Base-by-base conservation (phyloP, 2,888 invertebrate species). In the Brachyopa scutellaris region DNA sequence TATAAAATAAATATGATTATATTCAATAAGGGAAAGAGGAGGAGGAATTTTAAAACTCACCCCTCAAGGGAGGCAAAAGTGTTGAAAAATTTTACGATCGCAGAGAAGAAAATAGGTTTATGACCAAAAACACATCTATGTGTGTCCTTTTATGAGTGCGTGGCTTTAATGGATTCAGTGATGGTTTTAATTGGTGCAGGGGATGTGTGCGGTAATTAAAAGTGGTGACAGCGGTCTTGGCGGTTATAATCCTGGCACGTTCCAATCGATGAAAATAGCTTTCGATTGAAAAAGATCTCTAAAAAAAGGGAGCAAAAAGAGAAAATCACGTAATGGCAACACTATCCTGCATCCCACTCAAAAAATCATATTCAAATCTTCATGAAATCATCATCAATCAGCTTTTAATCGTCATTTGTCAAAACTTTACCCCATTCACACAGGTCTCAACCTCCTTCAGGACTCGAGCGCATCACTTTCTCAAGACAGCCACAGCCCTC, bases 121-220 rank as follows among this genome's bases (percentile, higher is more conserved):
- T 42, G 47, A 55, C 49, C 26, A 5, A 9, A 29, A 42, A 51
- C 47, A 31, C 17, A 74, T 51, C 59, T 36, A 23, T 67, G 76
- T 64, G 76, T 64, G 64, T 70, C 69, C 69, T 80, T 80, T 74
- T 74, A 80, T 69, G 74, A 62, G 62, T 36, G 66, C 55, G 73
- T 67, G 80, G 69, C 57, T 80, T 74, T 80, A 74, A 74, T 80
- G 74, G 76, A 55, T 74, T 47, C 53, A 64, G 62, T 64, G 74
- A 74, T 74, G 62, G 38, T 33, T 80, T 80, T 74, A 74, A 80
- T 80, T 80, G 69, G 62, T 69, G 49, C 42, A 23, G 64, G 73
- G 49, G 55, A 33, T 72, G 70, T 23, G 59, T 47, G 59, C 57
- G 26, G 74, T 53, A 74, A 76, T 80, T 80, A 80, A 69, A 80